Percentiles rank a stretch among this genome's conserved stretches.
These are phyloP conservation scores for Geotrypetes seraphini DNA, from an alignment of 2,797 vertebrate genomes.

Conservation along the genomic window DNA sequence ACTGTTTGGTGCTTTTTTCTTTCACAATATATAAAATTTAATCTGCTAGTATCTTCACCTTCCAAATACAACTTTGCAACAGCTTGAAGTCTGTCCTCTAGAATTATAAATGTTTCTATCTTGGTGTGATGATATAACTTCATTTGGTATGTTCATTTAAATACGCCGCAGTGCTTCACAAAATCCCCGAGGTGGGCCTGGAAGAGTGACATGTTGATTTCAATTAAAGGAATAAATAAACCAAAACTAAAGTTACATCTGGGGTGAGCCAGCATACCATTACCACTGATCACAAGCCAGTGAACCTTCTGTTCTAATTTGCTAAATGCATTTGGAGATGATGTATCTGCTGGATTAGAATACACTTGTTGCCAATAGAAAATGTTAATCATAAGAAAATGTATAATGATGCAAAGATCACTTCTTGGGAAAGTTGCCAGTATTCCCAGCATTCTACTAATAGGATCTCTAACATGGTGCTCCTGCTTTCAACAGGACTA, in stretches of 20 bases:
- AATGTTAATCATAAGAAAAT: constrained; percentile 4
- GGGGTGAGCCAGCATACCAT: background rate
- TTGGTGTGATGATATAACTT: background rate
- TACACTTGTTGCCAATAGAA: constrained; percentile 5
- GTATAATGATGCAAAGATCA: background rate
- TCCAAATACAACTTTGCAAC: background rate
- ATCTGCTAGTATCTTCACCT: background rate
- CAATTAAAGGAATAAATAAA: background rate
- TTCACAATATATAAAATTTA: constrained; percentile 1
- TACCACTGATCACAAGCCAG: background rate
- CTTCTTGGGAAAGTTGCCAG: no score
- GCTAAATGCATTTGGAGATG: constrained; percentile 7
- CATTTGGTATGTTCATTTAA: background rate
- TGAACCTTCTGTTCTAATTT: constrained; percentile 9
- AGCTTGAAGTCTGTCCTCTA: background rate
- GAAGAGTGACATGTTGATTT: background rate
- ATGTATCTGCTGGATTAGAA: constrained; percentile 2
- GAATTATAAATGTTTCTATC: background rate
- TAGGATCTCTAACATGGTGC: no score
- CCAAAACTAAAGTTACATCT: background rate
- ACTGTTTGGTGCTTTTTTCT: background rate
- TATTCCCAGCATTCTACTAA: no score
- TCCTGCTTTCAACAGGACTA: no score
- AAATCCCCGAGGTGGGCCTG: background rate
- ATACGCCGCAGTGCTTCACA: background rate